Evolutionary conservation across 2,797 vertebrate genomes (phyloP).

Genomic region (Gouania willdenowi): DNA sequence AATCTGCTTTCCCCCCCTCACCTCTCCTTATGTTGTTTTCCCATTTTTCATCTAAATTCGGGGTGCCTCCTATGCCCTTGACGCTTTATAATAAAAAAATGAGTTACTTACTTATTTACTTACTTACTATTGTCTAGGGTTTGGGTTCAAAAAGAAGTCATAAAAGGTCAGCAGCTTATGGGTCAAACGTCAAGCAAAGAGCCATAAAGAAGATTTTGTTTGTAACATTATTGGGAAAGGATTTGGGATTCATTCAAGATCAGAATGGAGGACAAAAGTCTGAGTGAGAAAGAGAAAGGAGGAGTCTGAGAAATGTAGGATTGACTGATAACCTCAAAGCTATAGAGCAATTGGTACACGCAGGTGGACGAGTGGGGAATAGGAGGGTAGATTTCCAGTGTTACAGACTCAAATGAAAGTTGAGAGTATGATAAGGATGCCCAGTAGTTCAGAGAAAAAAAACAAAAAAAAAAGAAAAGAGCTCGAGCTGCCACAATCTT

Average conservation of each 20-base stretch:
- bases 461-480: constrained; percentile 1
- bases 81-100: no score
- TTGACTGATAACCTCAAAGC: constrained; percentile 1
- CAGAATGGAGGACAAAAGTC: constrained; percentile 2
- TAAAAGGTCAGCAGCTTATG: no score
- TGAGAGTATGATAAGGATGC: constrained; percentile 15
- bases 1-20: no score
- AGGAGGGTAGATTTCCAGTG: constrained; percentile 11
- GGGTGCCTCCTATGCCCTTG: no score
- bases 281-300: constrained; percentile 5
- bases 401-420: constrained; percentile 15
- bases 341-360: constrained; percentile 2
- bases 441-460: constrained; percentile 16
- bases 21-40: no score
- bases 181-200: no score
- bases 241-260: constrained; percentile 13
- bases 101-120: no score
- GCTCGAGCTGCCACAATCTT: constrained; percentile 24
- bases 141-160: no score
- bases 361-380: no score
- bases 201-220: not conserved
- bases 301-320: constrained; percentile 18
- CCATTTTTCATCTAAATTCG: no score
- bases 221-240: not conserved
- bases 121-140: no score